Base-by-base conservation (phyloP, 2,797 vertebrate species). In the Leucoraja ocellata region DNA sequence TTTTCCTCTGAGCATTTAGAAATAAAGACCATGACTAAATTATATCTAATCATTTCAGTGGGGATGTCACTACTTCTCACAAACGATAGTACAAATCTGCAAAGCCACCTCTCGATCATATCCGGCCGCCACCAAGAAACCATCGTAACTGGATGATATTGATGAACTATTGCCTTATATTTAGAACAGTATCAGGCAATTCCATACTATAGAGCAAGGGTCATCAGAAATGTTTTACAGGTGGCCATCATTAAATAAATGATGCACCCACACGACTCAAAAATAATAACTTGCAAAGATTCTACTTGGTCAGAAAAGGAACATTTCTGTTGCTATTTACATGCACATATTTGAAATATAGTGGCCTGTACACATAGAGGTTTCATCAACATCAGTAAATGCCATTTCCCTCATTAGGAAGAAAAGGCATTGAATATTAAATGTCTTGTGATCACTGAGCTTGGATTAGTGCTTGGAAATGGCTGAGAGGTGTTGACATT, bases 401-500 rank as follows among this genome's bases (percentile, higher is more conserved):
- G 63, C 61, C 58, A 21, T 36, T 32, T 21, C n/a, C 16, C 10
- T 10, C 4, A 28, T 93, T 84, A 83, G 36, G 2, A 71, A 88
- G 28, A 86, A 83, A 74, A 81, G n/a, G 9, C 25, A 46, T 21
- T 73, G 81, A 86, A 71, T 93, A 71, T 61, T 86, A 83, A 71
- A 83, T 16, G 73, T 93, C n/a, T 14, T 39, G 61, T 36, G 18
- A 93, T 76, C 16, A 73, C 61, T 86, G 73, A 88, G 32, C 25
- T 36, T 65, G 54, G 10, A 68, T 74, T 73, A 54, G 88, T 93
- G 25, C 61, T 93, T 0, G 46, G 16, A 88, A 83, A 93, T 83
- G 73, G 68, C 46, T 73, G 25, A 39, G 63, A n/a, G 54, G 28
- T 58, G 79, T 46, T 83, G 63, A 18, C 95, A 96, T 96, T 95